phyloP scores from a whole-genome alignment of 2,797 vertebrate genomes.

The Thunnus albacares region DNA sequence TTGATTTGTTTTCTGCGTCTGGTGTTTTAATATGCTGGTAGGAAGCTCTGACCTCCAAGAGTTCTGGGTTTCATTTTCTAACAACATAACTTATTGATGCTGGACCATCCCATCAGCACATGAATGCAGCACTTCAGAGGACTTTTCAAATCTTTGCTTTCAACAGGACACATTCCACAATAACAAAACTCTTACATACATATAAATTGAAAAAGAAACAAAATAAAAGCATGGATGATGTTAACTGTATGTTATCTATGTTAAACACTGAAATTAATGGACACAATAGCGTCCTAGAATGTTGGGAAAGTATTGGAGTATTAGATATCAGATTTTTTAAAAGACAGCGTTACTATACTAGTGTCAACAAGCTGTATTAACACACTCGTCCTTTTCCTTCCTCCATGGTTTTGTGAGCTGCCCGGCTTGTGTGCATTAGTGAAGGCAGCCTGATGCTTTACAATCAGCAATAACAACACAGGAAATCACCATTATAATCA shows the following conservation, averaged over 20 bases:
- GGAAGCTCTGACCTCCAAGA: neutral
- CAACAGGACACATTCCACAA: neutral
- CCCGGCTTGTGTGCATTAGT: conserved; percentile 20
- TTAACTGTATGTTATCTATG: neutral
- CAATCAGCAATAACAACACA: conserved; percentile 33
- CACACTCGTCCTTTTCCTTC: neutral
- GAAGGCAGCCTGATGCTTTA: conserved; percentile 41
- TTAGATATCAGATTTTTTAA: conserved; percentile 3
- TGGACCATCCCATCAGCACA: neutral
- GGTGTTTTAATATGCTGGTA: neutral
- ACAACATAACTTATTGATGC: neutral
- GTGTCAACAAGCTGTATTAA: neutral
- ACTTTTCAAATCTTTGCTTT: neutral
- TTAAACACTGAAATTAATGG: neutral
- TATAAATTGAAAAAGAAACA: too few relatives aligned
- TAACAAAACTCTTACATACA: too few relatives aligned
- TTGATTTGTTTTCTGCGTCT: neutral
- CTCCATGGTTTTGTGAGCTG: neutral
- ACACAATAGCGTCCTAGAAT: too few relatives aligned
- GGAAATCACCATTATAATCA: conserved; percentile 28
- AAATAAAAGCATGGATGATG: neutral
- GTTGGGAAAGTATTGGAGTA: neutral
- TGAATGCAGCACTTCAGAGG: neutral
- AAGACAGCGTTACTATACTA: neutral
- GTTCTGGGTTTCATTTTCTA: neutral